A percentile compares a stretch with the other conserved stretches of the same genome.
Conservation (phyloP, 1,140 invertebrate species). For the Physella acuta region DNA sequence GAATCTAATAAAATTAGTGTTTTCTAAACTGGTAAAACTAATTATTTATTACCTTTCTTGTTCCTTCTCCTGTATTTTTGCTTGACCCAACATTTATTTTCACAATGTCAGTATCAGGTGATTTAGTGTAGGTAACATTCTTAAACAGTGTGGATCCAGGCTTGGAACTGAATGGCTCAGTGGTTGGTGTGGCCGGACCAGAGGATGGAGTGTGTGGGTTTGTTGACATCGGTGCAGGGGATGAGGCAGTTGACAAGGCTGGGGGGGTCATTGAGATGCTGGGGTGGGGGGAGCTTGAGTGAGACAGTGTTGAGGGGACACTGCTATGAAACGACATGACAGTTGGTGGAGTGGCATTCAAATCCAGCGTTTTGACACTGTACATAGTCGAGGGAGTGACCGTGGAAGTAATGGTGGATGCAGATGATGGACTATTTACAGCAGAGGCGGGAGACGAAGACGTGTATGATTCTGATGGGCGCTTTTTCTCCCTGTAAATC, state of each 20-base stretch:
- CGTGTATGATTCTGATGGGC: neutral
- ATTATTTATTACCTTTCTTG: slow-evolving; percentile 22
- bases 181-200: neutral
- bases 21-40: no score
- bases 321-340: neutral
- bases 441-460: neutral
- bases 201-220: neutral
- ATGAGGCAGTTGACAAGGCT: neutral
- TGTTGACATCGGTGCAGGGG: neutral
- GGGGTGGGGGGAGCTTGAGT: slow-evolving; percentile 9
- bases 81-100: slow-evolving; percentile 20
- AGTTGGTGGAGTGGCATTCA: neutral
- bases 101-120: slow-evolving; percentile 11
- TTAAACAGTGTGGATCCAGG: slow-evolving; percentile 11
- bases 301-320: neutral
- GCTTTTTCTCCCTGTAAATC: slow-evolving; percentile 8
- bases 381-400: neutral
- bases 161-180: slow-evolving; percentile 10
- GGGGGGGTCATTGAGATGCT: neutral
- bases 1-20: no score
- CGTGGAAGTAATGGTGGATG: neutral
- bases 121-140: slow-evolving; percentile 21
- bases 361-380: neutral
- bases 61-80: slow-evolving; percentile 11
- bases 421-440: neutral